Evolutionary conservation across 2,113 vertebrate genomes (phyloP).

Genomic region (Zosterops lateralis): DNA sequence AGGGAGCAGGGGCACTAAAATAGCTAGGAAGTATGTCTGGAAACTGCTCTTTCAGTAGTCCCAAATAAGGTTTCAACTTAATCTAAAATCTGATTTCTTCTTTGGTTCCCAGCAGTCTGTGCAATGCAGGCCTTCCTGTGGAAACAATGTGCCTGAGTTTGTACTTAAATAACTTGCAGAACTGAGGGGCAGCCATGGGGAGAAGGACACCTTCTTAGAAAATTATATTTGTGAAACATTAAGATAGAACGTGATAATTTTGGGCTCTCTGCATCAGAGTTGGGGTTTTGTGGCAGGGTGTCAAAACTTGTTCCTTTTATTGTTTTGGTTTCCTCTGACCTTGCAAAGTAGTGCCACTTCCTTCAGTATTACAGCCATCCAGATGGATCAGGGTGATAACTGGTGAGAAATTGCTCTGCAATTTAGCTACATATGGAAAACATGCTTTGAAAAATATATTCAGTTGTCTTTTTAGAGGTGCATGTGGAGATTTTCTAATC

Average conservation of each 20-base stretch:
- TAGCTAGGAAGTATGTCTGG: not conserved
- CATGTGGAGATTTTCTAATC: not conserved
- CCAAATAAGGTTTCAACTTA: not conserved
- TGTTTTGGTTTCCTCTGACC: conserved; percentile 9
- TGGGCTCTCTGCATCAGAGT: not conserved
- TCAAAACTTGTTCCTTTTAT: conserved; percentile 22
- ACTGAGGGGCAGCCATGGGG: not conserved
- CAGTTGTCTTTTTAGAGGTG: not conserved
- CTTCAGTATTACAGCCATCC: not conserved
- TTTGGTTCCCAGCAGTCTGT: not conserved
- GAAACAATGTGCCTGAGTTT: not conserved
- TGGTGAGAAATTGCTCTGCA: not conserved
- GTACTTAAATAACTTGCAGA: not conserved
- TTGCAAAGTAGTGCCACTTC: not conserved
- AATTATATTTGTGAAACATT: not conserved
- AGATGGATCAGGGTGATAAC: conserved; percentile 7
- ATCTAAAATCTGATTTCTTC: not conserved
- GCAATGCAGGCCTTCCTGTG: not conserved
- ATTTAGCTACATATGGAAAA: conserved; percentile 38
- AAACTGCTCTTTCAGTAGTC: not conserved
- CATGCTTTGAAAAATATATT: not conserved
- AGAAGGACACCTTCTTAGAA: not conserved
- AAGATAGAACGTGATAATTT: not conserved
- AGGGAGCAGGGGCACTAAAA: not conserved
- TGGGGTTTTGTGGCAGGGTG: not conserved